phyloP scores from a whole-genome alignment of 2,113 vertebrate genomes.

The Bufo bufo region DNA sequence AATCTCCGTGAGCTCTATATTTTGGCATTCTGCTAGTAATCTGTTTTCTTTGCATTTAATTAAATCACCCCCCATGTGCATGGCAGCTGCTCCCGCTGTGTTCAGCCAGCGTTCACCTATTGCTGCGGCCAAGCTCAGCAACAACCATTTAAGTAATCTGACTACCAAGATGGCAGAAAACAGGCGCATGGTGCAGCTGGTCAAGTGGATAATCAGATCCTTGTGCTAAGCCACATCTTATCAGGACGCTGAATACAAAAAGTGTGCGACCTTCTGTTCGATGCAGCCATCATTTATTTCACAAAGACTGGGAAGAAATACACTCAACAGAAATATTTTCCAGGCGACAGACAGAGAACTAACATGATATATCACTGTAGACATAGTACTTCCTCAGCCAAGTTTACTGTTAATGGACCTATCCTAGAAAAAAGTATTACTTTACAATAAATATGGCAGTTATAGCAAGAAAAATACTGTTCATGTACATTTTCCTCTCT shows the following conservation, averaged over 20 bases:
- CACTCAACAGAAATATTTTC: no score
- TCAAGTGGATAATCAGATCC: constrained; percentile 34
- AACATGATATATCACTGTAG: no score
- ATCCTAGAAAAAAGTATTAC: no score
- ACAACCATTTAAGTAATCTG: constrained; percentile 44
- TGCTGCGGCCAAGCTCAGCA: constrained; percentile 42
- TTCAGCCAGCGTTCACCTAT: constrained; percentile 1
- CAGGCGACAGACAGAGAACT: no score
- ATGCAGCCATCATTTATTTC: not conserved
- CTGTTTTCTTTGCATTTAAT: constrained; percentile 49
- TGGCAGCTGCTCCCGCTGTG: constrained; percentile 43
- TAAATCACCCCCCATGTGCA: constrained; percentile 43
- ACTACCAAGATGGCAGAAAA: constrained; percentile 41
- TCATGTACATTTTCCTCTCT: no score
- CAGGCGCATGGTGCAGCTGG: constrained; percentile 20
- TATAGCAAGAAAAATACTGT: no score
- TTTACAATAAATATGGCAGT: no score
- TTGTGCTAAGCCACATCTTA: constrained; percentile 10
- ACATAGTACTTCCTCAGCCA: no score
- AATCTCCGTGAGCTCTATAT: constrained; percentile 17
- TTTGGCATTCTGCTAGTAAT: constrained; percentile 31
- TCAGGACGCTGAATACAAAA: constrained; percentile 24
- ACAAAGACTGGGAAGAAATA: not conserved
- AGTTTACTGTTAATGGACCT: no score
- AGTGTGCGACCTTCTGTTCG: not conserved